A percentile compares a stretch with the other conserved stretches of the same genome.
phyloP scores from a whole-genome alignment of 2,888 invertebrate genomes.

The Eurytoma californica region DNA sequence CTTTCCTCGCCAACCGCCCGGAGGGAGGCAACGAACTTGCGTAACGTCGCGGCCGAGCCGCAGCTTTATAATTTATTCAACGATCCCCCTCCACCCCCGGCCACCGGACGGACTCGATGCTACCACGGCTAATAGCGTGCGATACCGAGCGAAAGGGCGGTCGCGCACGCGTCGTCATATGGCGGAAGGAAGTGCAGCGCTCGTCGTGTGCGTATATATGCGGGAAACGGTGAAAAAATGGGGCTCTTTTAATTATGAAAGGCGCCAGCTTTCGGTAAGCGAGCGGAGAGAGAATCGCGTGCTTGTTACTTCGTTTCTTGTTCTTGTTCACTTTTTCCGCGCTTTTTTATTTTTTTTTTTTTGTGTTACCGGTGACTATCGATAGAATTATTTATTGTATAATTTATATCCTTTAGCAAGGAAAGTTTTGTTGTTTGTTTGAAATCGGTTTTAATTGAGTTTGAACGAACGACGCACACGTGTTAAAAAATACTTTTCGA shows the following conservation, averaged over 20 bases:
- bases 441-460: no score
- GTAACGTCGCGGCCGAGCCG: conserved; percentile 19
- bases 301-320: background rate
- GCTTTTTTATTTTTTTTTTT: no score
- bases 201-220: background rate
- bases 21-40: conserved; percentile 52
- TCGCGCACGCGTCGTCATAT: background rate
- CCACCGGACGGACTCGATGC: conserved; percentile 11
- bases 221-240: background rate
- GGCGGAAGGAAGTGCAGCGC: background rate
- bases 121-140: conserved; percentile 23
- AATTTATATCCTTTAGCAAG: no score
- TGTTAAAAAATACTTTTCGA: no score
- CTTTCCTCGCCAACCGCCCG: background rate
- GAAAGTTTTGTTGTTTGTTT: background rate
- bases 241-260: no score
- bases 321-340: background rate
- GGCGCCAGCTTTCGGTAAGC: no score
- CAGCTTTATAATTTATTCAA: conserved; percentile 39
- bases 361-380: no score
- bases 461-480: no score
- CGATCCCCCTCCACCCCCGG: background rate
- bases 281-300: background rate
- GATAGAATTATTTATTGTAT: no score
- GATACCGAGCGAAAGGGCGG: conserved; percentile 3